phyloP scores from a whole-genome alignment of 2,113 vertebrate species.

The Raphicerus campestris region DNA sequence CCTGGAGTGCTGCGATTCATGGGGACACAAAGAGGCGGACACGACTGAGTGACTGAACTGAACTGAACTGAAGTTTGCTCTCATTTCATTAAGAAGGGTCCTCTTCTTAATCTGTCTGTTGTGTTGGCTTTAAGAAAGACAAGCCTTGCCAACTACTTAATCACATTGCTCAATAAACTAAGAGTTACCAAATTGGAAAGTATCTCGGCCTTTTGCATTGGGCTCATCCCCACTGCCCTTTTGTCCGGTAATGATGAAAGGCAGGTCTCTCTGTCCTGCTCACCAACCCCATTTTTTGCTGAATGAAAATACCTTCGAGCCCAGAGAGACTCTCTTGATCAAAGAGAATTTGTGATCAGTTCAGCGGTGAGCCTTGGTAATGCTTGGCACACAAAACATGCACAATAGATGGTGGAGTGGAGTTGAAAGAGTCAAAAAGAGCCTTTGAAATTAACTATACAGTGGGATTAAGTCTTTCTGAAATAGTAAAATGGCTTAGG shows the following conservation, averaged over 20 bases:
- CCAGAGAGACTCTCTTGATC: neutral
- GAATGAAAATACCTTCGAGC: conserved; percentile 29
- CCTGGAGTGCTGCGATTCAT: too few species aligned
- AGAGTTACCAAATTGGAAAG: neutral
- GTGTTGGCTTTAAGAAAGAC: neutral
- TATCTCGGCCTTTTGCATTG: neutral
- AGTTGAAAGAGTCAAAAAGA: conserved; percentile 9
- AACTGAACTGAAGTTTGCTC: neutral
- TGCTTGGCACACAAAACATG: neutral
- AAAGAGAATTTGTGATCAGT: neutral
- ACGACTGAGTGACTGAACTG: too few species aligned
- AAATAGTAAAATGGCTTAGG: conserved; percentile 54
- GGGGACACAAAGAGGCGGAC: too few species aligned
- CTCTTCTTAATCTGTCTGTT: neutral
- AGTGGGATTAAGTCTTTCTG: conserved; percentile 54
- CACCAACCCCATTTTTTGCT: neutral
- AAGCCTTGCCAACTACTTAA: neutral
- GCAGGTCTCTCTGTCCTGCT: neutral
- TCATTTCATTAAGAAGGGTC: neutral
- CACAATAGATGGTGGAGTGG: neutral
- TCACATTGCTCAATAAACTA: neutral
- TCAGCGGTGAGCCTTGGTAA: neutral
- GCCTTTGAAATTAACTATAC: conserved; percentile 33
- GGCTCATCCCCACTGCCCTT: too few species aligned
- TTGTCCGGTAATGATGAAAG: neutral